Percentiles rank a stretch among this genome's conserved stretches.
phyloP scores from a whole-genome alignment of 2,888 invertebrate genomes.

The Elysia crispata region DNA sequence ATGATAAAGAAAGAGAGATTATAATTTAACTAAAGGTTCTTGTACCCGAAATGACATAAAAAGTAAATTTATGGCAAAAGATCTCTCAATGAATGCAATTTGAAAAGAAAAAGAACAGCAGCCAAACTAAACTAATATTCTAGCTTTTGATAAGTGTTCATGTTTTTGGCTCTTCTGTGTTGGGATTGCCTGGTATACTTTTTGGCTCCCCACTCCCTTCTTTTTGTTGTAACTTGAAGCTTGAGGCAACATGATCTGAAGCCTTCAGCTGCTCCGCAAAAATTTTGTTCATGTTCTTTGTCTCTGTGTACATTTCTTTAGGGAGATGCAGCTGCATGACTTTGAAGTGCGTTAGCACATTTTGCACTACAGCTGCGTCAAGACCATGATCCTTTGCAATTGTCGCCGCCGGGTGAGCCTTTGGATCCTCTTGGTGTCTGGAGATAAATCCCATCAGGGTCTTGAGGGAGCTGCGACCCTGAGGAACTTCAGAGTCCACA shows the following conservation, averaged over 20 bases:
- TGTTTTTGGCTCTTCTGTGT: too few relatives aligned
- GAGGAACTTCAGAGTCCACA: neutral
- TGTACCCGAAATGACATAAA: too few relatives aligned
- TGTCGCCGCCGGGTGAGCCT: neutral
- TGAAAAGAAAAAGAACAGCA: too few relatives aligned
- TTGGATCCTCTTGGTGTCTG: constrained; percentile 1
- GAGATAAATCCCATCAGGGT: constrained; percentile 25
- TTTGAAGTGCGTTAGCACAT: constrained; percentile 34
- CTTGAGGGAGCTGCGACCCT: constrained; percentile 32
- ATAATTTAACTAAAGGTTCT: too few relatives aligned
- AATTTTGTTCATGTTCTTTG: constrained; percentile 20
- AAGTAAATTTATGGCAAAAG: too few relatives aligned
- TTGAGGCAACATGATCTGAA: neutral
- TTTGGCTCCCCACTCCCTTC: neutral
- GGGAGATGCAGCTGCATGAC: constrained; percentile 38
- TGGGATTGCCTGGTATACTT: too few relatives aligned
- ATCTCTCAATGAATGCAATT: too few relatives aligned
- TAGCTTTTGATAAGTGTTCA: too few relatives aligned
- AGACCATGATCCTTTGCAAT: constrained; percentile 33
- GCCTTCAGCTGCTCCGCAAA: constrained; percentile 25
- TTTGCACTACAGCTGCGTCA: constrained; percentile 25
- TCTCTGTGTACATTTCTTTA: constrained; percentile 33
- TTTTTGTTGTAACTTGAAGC: neutral
- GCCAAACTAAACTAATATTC: too few relatives aligned
- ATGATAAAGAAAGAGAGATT: too few relatives aligned